Percentiles rank a stretch among this genome's conserved stretches.
These are phyloP conservation scores for Campoletis raptor DNA, from an alignment of 2,888 invertebrate genomes.

Conservation along the genomic window DNA sequence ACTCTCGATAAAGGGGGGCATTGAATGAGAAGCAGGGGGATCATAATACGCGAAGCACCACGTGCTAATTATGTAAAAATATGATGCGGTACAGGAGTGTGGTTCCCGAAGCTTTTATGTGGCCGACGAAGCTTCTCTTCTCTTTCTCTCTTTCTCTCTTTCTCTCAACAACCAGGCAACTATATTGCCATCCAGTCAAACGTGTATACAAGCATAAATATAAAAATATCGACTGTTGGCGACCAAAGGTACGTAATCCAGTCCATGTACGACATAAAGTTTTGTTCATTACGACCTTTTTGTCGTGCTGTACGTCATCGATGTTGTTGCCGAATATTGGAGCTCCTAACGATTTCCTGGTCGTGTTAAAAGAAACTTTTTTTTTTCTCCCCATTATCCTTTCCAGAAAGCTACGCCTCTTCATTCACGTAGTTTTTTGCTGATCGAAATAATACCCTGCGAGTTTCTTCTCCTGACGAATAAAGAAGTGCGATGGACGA, in stretches of 20 bases:
- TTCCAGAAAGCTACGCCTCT: neutral
- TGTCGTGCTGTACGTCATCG: slow-evolving; percentile 24
- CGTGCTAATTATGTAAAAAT: slow-evolving; percentile 85
- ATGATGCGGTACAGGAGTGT: slow-evolving; percentile 82
- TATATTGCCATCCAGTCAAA: slow-evolving; percentile 17
- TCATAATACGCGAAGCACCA: slow-evolving; percentile 81
- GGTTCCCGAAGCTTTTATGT: slow-evolving; percentile 78
- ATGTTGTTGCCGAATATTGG: slow-evolving; percentile 33
- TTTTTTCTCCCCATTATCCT: neutral
- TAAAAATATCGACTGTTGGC: slow-evolving; percentile 18
- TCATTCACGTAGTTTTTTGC: slow-evolving; percentile 1
- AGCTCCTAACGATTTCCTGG: neutral
- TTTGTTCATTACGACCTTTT: slow-evolving; percentile 28
- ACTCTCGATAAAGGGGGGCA: slow-evolving; percentile 9
- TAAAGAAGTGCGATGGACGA: slow-evolving; percentile 2
- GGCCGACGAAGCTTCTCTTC: slow-evolving; percentile 73
- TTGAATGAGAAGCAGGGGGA: slow-evolving; percentile 53
- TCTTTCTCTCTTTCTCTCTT: slow-evolving; percentile 39
- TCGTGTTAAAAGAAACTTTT: slow-evolving; percentile 12
- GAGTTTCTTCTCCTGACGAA: neutral
- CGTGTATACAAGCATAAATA: slow-evolving; percentile 35
- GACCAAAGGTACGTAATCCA: slow-evolving; percentile 10
- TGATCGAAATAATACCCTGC: neutral
- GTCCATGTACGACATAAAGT: neutral
- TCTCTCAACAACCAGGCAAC: neutral